phyloP scores from a whole-genome alignment of 2,888 invertebrate species.

The Leistus spinibarbis region DNA sequence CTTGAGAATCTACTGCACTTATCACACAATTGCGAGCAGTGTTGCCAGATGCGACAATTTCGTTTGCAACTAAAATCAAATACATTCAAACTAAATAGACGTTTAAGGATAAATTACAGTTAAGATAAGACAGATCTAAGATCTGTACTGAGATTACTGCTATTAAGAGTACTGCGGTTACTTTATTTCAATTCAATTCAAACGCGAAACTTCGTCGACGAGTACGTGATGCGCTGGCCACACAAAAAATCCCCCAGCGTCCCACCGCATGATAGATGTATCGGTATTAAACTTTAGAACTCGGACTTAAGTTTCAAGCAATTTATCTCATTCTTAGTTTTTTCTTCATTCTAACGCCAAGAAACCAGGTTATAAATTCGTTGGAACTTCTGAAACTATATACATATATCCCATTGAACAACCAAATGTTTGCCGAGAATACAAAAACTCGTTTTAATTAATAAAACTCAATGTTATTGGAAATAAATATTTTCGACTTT shows the following conservation, averaged over 20 bases:
- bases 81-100: too few relatives aligned
- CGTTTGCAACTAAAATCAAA: too few relatives aligned
- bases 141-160: neutral
- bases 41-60: too few relatives aligned
- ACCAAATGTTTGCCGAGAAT: too few relatives aligned
- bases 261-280: constrained; percentile 32
- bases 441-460: too few relatives aligned
- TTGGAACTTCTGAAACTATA: too few relatives aligned
- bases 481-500: too few relatives aligned
- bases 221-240: neutral
- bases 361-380: constrained; percentile 19
- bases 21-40: too few relatives aligned
- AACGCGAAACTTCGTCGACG: neutral
- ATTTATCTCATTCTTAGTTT: constrained; percentile 14
- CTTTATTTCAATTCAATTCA: neutral
- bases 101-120: too few relatives aligned
- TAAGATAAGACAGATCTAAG: neutral
- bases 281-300: constrained; percentile 30
- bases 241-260: too few relatives aligned
- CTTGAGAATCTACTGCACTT: neutral
- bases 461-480: too few relatives aligned
- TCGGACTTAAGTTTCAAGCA: constrained; percentile 23
- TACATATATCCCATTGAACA: too few relatives aligned
- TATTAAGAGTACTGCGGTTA: neutral
- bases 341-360: constrained; percentile 14